Evolutionary conservation across 1,140 invertebrate species (phyloP), one percentile per base, ranked within the genome.

Genomic region (Leptinotarsa undecemlineata): DNA sequence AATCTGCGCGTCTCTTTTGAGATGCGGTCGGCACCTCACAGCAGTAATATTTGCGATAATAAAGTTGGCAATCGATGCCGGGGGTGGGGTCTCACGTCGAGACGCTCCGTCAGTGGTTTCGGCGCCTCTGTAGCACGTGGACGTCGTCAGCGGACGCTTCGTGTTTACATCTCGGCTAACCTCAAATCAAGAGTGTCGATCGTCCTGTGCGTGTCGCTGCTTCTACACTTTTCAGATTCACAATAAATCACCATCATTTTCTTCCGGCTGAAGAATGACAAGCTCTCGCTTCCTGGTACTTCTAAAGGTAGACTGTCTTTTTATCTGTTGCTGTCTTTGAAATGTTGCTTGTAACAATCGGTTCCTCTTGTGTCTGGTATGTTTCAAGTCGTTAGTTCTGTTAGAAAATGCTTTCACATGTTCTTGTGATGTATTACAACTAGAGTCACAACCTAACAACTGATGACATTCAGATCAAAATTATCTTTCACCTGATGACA

Each of bases 31-130:
- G n/a, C 63, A 66, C 26, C 20, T 33, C 63, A 23, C 23, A 66
- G 63, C 21, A 68, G 79, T 79, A 80, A 81, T 81, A 82, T 83
- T 82, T 80, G 79, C 78, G 81, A 81, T 82, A 82, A 81, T 75
- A 81, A 78, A 77, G 83, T 84, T 82, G 81, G 81, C 83, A 84
- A 84, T 85, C 84, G 83, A 83, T 85, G 80, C 72, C 63, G 82
- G 81, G 82, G 83, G 85, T 83, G 83, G 85, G 84, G 84, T 79
- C 78, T 77, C n/a, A 57, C 51, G 51, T 68, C 23, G n/a, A 23
- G 66, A 68, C 74, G 77, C 77, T 79, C 74, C 79, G 77, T 82
- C 84, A 85, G 87, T 88, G 85, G 85, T 85, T 85, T 84, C 85
- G 81, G 82, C 79, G 77, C 79, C 77, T 77, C 79, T 80, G 78